Evolutionary conservation across 2,888 invertebrate species (phyloP), one percentile per base, ranked within the genome.

Genomic region (Invenusta paracnida): DNA sequence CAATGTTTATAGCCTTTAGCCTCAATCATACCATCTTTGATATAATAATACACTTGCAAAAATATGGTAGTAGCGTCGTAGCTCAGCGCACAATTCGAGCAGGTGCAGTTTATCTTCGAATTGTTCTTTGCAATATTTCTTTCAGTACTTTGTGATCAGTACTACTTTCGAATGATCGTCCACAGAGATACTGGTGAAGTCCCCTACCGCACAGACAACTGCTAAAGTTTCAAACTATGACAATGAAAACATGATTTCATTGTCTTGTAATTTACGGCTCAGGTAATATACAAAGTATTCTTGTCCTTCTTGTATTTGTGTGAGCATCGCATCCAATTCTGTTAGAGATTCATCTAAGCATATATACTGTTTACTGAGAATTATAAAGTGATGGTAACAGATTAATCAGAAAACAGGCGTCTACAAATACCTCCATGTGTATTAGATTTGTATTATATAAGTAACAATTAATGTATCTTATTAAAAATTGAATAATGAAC

Each of bases 51-150:
- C n/a, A n/a, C n/a, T n/a, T n/a, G n/a, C n/a, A n/a, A n/a, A n/a
- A n/a, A n/a, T n/a, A n/a, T n/a, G n/a, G n/a, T n/a, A n/a, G n/a
- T n/a, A n/a, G n/a, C n/a, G n/a, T n/a, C n/a, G n/a, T n/a, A n/a
- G n/a, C n/a, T n/a, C n/a, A n/a, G n/a, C n/a, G n/a, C 13, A 83
- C 85, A 13, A 86, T 85, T 66, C 86, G 23, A 17, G 66, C 48
- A 28, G 85, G 85, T 5, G n/a, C 81, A 5, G n/a, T 82, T 5
- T 1, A 13, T 30, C n/a, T 28, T 82, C 27, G 2, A 5, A 23
- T 30, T 82, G 2, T 2, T 2, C 31, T 29, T 2, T 5, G 2
- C 13, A 82, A 30, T 29, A 82, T 17, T 82, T 82, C 29, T 13
- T 23, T 5, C 27, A 30, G 27, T 5, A 17, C 29, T 2, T 23